Conservation (phyloP, 2,113 vertebrate species). For the Podarcis cretensis region DNA sequence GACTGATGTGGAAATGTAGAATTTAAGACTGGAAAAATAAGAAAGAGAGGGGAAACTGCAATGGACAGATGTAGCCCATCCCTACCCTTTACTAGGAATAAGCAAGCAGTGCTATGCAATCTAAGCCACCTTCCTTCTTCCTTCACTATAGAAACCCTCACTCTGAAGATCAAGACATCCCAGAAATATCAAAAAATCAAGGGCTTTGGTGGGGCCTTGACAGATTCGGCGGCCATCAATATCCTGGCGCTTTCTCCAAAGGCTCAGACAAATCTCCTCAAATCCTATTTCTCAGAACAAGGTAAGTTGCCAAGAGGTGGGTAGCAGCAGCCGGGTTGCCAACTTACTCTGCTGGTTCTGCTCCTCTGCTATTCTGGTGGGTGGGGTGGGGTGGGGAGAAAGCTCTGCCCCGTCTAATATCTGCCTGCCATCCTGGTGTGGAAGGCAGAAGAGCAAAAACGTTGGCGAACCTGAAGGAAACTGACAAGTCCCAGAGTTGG, state of each 20-base stretch:
- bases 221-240: slow-evolving; percentile 88
- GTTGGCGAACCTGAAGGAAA: no score
- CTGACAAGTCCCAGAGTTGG: no score
- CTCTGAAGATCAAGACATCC: slow-evolving; percentile 75
- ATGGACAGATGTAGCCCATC: no score
- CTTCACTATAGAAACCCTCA: slow-evolving; percentile 68
- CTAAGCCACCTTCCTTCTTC: not conserved
- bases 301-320: slow-evolving; percentile 60
- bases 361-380: not conserved
- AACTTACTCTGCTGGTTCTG: not conserved
- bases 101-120: no score
- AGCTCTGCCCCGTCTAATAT: not conserved
- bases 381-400: not conserved
- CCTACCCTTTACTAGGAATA: no score
- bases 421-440: not conserved
- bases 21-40: no score
- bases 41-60: not conserved
- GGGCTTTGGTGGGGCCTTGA: slow-evolving; percentile 91
- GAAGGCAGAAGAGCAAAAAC: no score
- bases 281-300: slow-evolving; percentile 85
- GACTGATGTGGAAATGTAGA: no score
- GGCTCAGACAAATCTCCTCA: slow-evolving; percentile 80
- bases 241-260: slow-evolving; percentile 82
- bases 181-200: slow-evolving; percentile 86
- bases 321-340: not conserved